These are phyloP conservation scores for Trematocara macrostoma DNA, from an alignment of 2,113 vertebrate genomes.

Conservation along the genomic window DNA sequence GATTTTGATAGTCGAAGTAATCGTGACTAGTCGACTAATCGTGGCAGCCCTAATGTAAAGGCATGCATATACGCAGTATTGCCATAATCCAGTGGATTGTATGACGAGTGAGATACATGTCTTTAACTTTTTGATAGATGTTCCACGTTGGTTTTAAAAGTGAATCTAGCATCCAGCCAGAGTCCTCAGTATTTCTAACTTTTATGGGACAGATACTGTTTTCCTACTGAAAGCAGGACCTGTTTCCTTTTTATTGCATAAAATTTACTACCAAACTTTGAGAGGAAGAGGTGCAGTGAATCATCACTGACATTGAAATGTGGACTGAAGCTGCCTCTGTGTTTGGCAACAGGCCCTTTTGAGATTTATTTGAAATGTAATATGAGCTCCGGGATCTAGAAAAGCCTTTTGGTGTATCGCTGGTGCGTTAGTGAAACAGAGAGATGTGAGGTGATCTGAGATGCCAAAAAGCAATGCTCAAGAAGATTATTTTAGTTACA, in stretches of 20 bases:
- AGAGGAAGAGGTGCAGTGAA: not conserved
- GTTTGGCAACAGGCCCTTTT: not conserved
- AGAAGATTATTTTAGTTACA: not conserved
- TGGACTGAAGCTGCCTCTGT: not conserved
- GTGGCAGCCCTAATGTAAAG: too few species aligned
- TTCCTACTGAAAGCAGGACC: not conserved
- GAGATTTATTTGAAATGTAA: not conserved
- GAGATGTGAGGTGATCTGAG: not conserved
- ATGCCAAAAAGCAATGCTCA: not conserved
- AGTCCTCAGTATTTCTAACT: not conserved
- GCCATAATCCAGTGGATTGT: not conserved
- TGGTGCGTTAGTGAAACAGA: not conserved
- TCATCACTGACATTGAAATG: not conserved
- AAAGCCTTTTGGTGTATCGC: not conserved
- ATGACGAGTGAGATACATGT: not conserved
- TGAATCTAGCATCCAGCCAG: not conserved
- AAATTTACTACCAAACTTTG: not conserved
- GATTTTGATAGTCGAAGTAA: too few species aligned
- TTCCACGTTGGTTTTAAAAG: not conserved
- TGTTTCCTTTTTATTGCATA: not conserved
- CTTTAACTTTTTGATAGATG: not conserved
- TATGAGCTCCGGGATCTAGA: not conserved
- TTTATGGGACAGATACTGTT: not conserved
- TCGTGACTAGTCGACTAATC: too few species aligned
- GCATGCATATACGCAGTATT: accelerated